Percentiles rank a stretch among this genome's conserved stretches.
Conservation (phyloP, 2,113 vertebrate species). For the Triplophysa siluroides region DNA sequence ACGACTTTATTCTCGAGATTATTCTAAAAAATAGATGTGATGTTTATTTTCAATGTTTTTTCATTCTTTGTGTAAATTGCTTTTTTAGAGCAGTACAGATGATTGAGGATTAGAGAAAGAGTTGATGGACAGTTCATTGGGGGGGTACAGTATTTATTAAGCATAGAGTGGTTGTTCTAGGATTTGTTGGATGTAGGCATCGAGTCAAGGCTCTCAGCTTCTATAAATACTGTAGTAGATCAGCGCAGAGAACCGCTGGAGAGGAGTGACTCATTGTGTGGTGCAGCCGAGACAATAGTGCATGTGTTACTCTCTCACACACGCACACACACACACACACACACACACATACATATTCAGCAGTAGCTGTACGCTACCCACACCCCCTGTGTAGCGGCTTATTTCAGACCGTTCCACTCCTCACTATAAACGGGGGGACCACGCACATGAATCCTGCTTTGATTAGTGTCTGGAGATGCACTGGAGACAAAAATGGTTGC, state of each 20-base stretch:
- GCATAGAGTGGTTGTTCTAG: background rate
- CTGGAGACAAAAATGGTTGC: background rate
- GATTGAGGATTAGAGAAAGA: too few species aligned
- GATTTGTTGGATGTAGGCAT: background rate
- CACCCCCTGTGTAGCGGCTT: conserved; percentile 23
- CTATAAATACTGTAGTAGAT: conserved; percentile 49
- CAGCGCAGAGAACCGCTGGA: conserved; percentile 23
- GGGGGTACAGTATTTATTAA: background rate
- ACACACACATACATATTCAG: conserved; percentile 29
- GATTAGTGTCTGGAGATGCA: background rate
- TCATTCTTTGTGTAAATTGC: too few species aligned
- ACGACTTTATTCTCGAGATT: too few species aligned
- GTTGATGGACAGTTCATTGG: too few species aligned
- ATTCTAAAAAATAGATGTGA: too few species aligned
- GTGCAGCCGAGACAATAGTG: conserved; percentile 27
- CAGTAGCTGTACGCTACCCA: background rate
- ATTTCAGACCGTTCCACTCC: conserved; percentile 18
- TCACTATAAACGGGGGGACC: conserved; percentile 8
- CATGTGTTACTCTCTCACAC: conserved; percentile 31
- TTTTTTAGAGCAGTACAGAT: too few species aligned
- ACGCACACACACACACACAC: background rate
- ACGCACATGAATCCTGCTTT: background rate
- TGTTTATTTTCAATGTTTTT: too few species aligned
- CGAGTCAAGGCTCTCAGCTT: conserved; percentile 13
- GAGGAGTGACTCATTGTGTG: conserved; percentile 32